phyloP scores from a whole-genome alignment of 2,113 vertebrate genomes.

The Athene cunicularia region DNA sequence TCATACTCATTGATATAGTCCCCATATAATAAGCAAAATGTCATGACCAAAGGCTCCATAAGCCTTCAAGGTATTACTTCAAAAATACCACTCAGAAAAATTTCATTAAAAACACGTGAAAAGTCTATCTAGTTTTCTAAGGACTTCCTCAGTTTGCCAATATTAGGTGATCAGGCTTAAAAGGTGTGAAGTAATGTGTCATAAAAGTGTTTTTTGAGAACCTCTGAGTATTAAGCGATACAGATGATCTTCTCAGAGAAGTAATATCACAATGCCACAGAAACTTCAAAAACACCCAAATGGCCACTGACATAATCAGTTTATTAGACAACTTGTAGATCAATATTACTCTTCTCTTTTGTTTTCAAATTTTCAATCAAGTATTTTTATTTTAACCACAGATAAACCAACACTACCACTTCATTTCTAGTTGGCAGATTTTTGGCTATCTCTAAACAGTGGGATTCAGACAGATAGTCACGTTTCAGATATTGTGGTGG shows the following conservation, averaged over 20 bases:
- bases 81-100: not conserved
- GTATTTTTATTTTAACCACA: not conserved
- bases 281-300: not conserved
- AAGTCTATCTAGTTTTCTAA: not conserved
- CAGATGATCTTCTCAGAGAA: not conserved
- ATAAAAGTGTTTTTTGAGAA: not conserved
- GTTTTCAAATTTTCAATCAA: not conserved
- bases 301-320: not conserved
- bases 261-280: not conserved
- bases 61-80: not conserved
- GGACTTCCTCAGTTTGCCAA: not conserved
- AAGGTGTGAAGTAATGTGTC: not conserved
- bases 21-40: not conserved
- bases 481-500: not conserved
- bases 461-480: not conserved
- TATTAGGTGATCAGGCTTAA: not conserved
- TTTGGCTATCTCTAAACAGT: not conserved
- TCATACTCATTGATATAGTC: not conserved
- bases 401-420: not conserved
- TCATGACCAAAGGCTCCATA: not conserved
- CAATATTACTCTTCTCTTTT: not conserved
- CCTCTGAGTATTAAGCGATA: not conserved
- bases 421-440: not conserved
- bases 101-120: not conserved
- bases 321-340: not conserved